Evolutionary conservation across 2,888 invertebrate species (phyloP), one percentile per base, ranked within the genome.

Genomic region (Campoplex capitator): DNA sequence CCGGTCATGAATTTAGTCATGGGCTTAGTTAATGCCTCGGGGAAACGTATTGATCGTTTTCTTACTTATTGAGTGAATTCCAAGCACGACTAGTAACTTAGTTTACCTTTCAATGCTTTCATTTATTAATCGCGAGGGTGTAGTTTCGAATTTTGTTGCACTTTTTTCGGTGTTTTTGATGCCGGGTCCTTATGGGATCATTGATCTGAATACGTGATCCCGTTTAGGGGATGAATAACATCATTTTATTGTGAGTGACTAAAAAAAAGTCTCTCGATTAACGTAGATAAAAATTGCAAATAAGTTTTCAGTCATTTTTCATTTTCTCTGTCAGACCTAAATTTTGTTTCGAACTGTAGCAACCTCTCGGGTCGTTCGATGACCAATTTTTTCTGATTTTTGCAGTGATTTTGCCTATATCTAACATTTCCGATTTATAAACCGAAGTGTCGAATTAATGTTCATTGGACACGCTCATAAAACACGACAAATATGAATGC

Each of bases 381-480:
- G 11, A 58, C 13, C 58, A 23, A 58, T 58, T 28, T 11, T 58
- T 28, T 58, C 11, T 28, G 11, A 58, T 58, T 28, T 23, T 11
- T 11, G 28, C 28, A 28, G 8, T 58, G 56, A 56, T 23, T 56
- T 56, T 56, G 8, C 23, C 23, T 23, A 23, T 56, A 38, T 28
- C 11, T 23, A 11, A 58, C 11, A 28, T 28, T 28, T 6, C 58
- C 58, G 58, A 58, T 3, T 58, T 23, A 3, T 11, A 11, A 23
- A 28, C 13, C 13, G 28, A 32, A 62, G 58, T 62, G 28, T 62
- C 42, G n/a, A 16, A 42, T 38, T 28, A 56, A 68, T 32, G n/a
- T 75, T 58, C 35, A 76, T 56, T 73, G 78, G 51, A 78, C 83
- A 78, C 48, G 71, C n/a, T n/a, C 11, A 42, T 78, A 74, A 78